Percentiles rank a stretch among this genome's conserved stretches.
phyloP scores from a whole-genome alignment of 2,797 vertebrate species.

The Toxotes lorentzi region DNA sequence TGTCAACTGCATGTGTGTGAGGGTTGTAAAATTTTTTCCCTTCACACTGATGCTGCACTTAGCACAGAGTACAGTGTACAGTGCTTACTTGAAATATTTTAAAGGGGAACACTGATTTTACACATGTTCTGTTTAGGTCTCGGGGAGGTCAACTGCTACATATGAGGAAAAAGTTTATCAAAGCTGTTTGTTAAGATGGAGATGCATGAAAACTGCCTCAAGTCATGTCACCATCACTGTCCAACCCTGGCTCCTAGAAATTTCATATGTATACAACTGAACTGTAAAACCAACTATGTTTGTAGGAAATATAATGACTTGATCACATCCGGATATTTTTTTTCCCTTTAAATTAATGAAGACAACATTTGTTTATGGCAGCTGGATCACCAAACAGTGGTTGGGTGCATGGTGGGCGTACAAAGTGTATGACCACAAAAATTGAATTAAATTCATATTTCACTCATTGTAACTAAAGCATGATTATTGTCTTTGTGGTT shows the following conservation, averaged over 20 bases:
- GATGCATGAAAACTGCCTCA: background rate
- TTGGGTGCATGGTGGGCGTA: too few species aligned
- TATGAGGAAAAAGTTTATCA: background rate
- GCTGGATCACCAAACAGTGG: too few species aligned
- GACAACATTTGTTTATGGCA: too few species aligned
- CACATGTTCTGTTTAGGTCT: background rate
- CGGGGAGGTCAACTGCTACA: background rate
- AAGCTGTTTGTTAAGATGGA: background rate
- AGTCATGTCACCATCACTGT: too few species aligned
- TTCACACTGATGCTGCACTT: background rate
- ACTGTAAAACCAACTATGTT: too few species aligned
- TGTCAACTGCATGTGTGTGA: conserved; percentile 11
- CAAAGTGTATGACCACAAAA: too few species aligned
- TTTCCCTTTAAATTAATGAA: too few species aligned
- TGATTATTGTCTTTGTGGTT: background rate
- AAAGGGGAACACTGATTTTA: background rate
- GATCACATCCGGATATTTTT: too few species aligned
- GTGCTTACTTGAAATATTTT: background rate
- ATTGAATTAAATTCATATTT: too few species aligned
- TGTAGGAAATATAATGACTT: too few species aligned
- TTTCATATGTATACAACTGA: background rate
- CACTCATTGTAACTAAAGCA: background rate
- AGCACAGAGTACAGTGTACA: background rate
- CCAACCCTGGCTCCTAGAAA: background rate
- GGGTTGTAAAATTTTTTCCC: background rate